Base-by-base conservation (phyloP, 2,888 invertebrate genomes). In the Mycalesis mineus region DNA sequence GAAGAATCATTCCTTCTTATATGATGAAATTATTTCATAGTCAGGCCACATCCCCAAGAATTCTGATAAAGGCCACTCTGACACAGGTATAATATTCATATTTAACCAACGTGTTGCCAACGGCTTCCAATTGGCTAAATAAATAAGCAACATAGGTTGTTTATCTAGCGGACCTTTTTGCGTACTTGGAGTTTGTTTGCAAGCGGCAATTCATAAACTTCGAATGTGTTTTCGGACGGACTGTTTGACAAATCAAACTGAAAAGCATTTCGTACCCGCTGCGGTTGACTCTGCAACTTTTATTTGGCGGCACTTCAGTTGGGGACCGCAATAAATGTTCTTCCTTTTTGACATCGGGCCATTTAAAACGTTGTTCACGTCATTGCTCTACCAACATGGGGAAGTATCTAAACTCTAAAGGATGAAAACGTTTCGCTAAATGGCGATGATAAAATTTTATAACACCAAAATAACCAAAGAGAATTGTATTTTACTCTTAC, bases 231-330 rank as follows among this genome's bases (percentile, higher is more conserved):
- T 54, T 40, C 36, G 37, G 50, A 13, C 56, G 52, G 22, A 45
- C 14, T 59, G 42, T 55, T 53, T 55, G 59, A 42, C 47, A 56
- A 59, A 57, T 45, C 54, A 55, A 57, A 59, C 54, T 54, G 54
- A 47, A 60, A 57, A 59, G 44, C 36, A 14, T 36, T 39, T 37
- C 29, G 49, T 37, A 29, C 44, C 44, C 41, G 36, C 50, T 47
- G 36, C 42, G 54, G 29, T 62, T 54, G 52, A 52, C 47, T 52
- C 48, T 31, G 41, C 40, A 50, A 51, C 56, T 59, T 59, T 59
- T 56, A 36, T 54, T 59, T 59, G 41, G 47, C 37, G 49, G 47
- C 29, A 51, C 56, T 59, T 39, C 41, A 45, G 29, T 49, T 36
- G n/a, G 8, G 48, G 7, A 29, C 37, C 17, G 40, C 39, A 13